A percentile compares a stretch with the other conserved stretches of the same genome.
phyloP scores from a whole-genome alignment of 2,888 invertebrate species.

The Agrochola litura region DNA sequence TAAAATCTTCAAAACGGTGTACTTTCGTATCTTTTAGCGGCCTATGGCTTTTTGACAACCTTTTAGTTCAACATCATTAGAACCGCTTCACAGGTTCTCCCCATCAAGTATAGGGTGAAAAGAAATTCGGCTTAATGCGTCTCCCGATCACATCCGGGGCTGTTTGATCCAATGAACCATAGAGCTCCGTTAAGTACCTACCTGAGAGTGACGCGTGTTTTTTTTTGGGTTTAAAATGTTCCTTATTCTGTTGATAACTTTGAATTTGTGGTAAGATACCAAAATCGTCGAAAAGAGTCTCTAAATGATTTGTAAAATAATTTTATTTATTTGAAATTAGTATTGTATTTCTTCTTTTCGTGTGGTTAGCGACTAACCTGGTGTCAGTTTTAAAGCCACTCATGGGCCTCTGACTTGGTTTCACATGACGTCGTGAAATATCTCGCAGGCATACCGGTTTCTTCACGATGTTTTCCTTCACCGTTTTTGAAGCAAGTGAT shows the following conservation, averaged over 20 bases:
- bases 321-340: background rate
- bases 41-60: slow-evolving; percentile 1
- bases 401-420: too few relatives aligned
- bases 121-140: slow-evolving; percentile 40
- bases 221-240: slow-evolving; percentile 17
- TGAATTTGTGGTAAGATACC: background rate
- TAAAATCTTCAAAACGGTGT: too few relatives aligned
- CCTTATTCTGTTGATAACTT: background rate
- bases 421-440: too few relatives aligned
- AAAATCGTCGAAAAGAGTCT: background rate
- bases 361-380: too few relatives aligned
- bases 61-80: slow-evolving; percentile 41
- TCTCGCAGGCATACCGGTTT: too few relatives aligned
- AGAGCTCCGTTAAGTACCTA: slow-evolving; percentile 37
- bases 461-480: too few relatives aligned
- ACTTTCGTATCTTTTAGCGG: background rate
- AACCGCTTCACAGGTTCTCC: slow-evolving; percentile 14
- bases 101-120: slow-evolving; percentile 26
- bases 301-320: background rate
- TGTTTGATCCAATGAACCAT: slow-evolving; percentile 36
- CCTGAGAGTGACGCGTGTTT: slow-evolving; percentile 18
- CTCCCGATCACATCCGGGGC: slow-evolving; percentile 37
- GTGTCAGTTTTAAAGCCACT: too few relatives aligned
- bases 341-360: background rate
- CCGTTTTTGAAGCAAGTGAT: too few relatives aligned